These are phyloP conservation scores for Hydractinia echinata DNA, from an alignment of 30 jellyfish, hydroid and myxozoan genomes.

Conservation along the genomic window DNA sequence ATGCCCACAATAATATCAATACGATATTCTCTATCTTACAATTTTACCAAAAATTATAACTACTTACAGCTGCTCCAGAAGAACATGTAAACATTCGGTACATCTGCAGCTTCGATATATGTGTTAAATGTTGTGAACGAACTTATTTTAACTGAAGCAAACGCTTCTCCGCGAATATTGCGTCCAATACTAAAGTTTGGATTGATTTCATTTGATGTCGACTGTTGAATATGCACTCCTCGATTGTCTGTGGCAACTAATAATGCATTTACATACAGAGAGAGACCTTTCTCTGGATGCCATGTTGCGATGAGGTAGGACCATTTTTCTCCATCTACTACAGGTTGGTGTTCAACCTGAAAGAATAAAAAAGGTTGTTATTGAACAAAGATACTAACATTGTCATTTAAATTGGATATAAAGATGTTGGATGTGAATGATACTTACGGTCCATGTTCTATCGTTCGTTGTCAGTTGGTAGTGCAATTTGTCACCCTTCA, in stretches of 20 bases:
- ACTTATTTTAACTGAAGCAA: constrained; percentile 60
- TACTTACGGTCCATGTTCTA: constrained; percentile 91
- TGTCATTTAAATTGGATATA: too few species aligned
- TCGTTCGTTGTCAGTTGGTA: constrained; percentile 78
- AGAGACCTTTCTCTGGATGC: constrained; percentile 73
- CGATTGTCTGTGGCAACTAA: constrained; percentile 75
- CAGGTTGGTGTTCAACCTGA: constrained; percentile 53
- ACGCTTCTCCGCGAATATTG: constrained; percentile 84
- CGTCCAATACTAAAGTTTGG: constrained; percentile 94
- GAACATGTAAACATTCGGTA: constrained; percentile 68
- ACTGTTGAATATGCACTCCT: constrained; percentile 62
- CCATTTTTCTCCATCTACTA: constrained; percentile 53
- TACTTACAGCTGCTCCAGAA: constrained; percentile 98
- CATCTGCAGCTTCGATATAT: constrained; percentile 57
- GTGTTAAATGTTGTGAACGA: constrained; percentile 83
- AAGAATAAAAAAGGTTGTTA: neutral
- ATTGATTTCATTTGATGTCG: constrained; percentile 60
- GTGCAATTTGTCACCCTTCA: constrained; percentile 86
- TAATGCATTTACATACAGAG: constrained; percentile 58
- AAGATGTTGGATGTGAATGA: neutral
- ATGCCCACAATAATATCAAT: neutral
- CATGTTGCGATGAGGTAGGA: constrained; percentile 80
- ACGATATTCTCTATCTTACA: neutral
- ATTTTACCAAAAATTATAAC: neutral
- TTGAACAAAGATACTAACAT: neutral